phyloP scores from a whole-genome alignment of 2,113 vertebrate genomes.

The Sebastes fasciatus region DNA sequence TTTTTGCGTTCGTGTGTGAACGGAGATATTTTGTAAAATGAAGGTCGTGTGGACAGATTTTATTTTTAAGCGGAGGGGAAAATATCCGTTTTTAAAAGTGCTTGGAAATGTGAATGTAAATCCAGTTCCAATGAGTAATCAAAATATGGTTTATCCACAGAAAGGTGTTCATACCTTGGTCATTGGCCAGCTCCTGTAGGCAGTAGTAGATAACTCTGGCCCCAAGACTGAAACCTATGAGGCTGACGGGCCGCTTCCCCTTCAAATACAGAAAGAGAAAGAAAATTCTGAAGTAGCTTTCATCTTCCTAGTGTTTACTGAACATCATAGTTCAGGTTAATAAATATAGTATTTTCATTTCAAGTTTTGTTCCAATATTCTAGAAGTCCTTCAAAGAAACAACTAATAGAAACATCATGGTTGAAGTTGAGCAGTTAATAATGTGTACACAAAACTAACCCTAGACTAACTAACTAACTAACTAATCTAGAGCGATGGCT shows the following conservation, averaged over 20 bases:
- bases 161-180: conserved; percentile 85
- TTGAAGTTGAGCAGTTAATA: not conserved
- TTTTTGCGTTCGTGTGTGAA: too few relatives aligned
- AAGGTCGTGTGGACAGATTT: too few relatives aligned
- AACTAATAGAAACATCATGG: not conserved
- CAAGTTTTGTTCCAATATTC: not conserved
- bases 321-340: not conserved
- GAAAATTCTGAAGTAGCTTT: not conserved
- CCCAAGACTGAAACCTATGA: conserved; percentile 97
- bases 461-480: too few relatives aligned
- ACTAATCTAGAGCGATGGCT: not conserved
- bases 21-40: too few relatives aligned
- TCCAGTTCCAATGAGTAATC: not conserved
- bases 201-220: conserved; percentile 99
- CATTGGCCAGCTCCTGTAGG: conserved; percentile 94
- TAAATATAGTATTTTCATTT: not conserved
- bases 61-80: too few relatives aligned
- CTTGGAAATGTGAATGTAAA: not conserved
- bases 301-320: not conserved
- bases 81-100: too few relatives aligned
- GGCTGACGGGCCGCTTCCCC: conserved; percentile 94
- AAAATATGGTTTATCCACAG: not conserved
- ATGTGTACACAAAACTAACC: not conserved
- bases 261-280: conserved; percentile 65
- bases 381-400: not conserved